phyloP scores from a whole-genome alignment of 2,113 vertebrate genomes.

The Trachemys scripta region DNA sequence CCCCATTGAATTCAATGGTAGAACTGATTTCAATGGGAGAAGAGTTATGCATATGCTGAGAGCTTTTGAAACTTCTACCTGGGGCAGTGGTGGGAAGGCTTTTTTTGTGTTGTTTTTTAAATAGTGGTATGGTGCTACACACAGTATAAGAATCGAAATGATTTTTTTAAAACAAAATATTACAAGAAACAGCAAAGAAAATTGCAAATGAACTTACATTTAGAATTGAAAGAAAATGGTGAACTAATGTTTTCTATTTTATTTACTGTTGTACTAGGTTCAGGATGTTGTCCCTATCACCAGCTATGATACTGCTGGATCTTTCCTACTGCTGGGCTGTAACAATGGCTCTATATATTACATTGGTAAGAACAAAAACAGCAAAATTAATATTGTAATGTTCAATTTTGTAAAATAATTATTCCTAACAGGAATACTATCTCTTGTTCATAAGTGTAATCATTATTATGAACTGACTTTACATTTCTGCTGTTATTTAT shows the following conservation, averaged over 20 bases:
- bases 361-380: constrained; percentile 84
- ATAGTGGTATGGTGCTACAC: not conserved
- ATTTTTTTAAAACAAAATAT: not conserved
- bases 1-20: not conserved
- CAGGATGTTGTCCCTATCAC: constrained; percentile 96
- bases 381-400: not conserved
- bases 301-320: constrained; percentile 98
- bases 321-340: constrained; percentile 95
- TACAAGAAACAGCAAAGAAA: not conserved
- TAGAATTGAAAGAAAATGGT: not conserved
- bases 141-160: not conserved
- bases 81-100: not conserved
- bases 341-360: constrained; percentile 99
- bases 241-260: not conserved
- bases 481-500: not conserved
- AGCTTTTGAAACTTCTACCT: not conserved
- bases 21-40: not conserved
- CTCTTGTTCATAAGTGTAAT: not conserved
- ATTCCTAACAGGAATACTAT: not conserved
- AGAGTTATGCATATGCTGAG: not conserved
- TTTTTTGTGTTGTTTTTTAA: not conserved
- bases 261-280: constrained; percentile 81
- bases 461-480: not conserved
- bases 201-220: not conserved
- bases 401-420: not conserved